Evolutionary conservation across 2,888 invertebrate species (phyloP).

Genomic region (Helobdella robusta): DNA sequence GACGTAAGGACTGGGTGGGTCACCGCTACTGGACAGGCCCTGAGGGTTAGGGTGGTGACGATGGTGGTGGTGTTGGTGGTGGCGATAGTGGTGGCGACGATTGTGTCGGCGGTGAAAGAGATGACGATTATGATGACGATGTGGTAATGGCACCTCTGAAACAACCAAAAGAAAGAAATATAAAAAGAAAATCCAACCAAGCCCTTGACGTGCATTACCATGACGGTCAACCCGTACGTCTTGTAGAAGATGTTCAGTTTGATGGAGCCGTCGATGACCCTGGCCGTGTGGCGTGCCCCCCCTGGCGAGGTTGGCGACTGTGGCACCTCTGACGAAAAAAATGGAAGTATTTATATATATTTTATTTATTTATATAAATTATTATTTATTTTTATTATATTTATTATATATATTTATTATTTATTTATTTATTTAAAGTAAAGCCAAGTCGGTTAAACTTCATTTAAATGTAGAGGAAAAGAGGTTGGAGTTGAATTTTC

Average conservation of each 20-base stretch:
- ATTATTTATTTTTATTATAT: too few species aligned
- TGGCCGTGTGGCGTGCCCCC: slow-evolving; percentile 9
- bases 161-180: neutral
- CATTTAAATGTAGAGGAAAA: too few species aligned
- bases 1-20: slow-evolving; percentile 52
- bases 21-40: slow-evolving; percentile 26
- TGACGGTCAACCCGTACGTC: slow-evolving; percentile 62
- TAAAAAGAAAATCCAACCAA: slow-evolving; percentile 52
- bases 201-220: slow-evolving; percentile 83
- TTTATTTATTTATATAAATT: too few species aligned
- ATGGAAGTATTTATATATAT: too few species aligned
- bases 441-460: too few species aligned
- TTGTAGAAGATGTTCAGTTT: slow-evolving; percentile 70
- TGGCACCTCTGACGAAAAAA: too few species aligned
- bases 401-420: too few species aligned
- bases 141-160: neutral
- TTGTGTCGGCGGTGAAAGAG: too few species aligned
- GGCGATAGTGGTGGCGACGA: neutral
- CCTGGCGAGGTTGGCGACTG: slow-evolving; percentile 12
- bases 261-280: slow-evolving; percentile 59
- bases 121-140: neutral
- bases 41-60: neutral
- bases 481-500: too few species aligned
- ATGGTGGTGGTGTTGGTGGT: neutral
- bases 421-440: too few species aligned